A percentile compares a stretch with the other conserved stretches of the same genome.
These are phyloP conservation scores for Metaphire vulgaris DNA, from an alignment of 1,140 invertebrate genomes.

Conservation along the genomic window DNA sequence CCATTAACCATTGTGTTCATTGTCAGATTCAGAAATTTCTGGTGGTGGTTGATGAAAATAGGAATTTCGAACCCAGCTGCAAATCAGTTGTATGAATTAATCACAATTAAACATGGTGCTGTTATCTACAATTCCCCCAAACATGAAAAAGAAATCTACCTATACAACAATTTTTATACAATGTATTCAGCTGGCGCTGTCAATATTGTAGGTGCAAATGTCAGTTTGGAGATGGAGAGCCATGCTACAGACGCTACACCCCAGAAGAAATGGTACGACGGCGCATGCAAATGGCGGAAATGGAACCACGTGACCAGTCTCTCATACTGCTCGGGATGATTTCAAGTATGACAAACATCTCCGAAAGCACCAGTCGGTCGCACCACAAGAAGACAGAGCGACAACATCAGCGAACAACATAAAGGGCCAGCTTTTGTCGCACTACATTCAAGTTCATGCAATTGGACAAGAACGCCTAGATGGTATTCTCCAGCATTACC, in stretches of 20 bases:
- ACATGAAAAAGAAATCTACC: too few relatives aligned
- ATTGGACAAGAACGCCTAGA: constrained; percentile 7
- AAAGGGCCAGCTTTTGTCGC: constrained; percentile 14
- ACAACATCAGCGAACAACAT: constrained; percentile 10
- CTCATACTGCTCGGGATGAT: neutral
- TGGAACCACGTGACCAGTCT: neutral
- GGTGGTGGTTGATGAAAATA: too few relatives aligned
- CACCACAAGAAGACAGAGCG: neutral
- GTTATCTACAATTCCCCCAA: too few relatives aligned
- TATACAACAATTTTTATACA: too few relatives aligned
- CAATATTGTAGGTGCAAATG: neutral
- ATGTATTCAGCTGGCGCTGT: too few relatives aligned
- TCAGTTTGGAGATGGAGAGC: neutral
- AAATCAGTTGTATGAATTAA: too few relatives aligned
- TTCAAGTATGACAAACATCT: neutral
- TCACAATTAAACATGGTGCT: too few relatives aligned
- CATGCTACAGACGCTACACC: neutral
- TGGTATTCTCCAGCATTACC: neutral
- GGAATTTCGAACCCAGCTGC: too few relatives aligned
- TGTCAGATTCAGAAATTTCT: too few relatives aligned
- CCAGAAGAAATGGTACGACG: neutral
- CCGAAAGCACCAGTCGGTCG: neutral
- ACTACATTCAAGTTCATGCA: constrained; percentile 15
- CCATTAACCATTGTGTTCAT: too few relatives aligned
- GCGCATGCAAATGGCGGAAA: neutral